Evolutionary conservation across 2,797 vertebrate species (phyloP).

Genomic region (Cephalopachus bancanus): DNA sequence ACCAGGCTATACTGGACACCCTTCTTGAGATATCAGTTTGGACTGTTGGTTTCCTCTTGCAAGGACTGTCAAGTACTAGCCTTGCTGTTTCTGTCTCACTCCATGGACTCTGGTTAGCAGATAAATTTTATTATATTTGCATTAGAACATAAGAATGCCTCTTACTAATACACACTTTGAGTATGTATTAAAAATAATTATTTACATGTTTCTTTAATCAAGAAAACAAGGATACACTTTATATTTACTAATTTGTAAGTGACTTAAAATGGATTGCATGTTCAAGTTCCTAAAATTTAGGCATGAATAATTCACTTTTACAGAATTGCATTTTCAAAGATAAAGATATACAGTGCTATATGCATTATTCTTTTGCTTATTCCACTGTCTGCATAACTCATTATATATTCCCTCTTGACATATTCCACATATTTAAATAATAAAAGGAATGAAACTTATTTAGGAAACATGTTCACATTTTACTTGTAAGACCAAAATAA

Average conservation of each 20-base stretch:
- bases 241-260: neutral
- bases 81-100: neutral
- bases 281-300: conserved; percentile 8
- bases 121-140: neutral
- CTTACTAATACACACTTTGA: neutral
- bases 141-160: neutral
- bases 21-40: neutral
- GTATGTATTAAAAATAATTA: too few species aligned
- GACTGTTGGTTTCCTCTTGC: neutral
- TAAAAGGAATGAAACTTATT: neutral
- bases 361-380: neutral
- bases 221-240: neutral
- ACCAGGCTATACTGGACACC: neutral
- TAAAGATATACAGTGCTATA: neutral
- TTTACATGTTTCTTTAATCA: neutral
- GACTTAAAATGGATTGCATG: neutral
- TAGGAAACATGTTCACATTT: conserved; percentile 56
- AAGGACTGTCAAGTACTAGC: neutral
- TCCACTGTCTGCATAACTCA: neutral
- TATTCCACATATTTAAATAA: neutral
- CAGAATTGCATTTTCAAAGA: neutral
- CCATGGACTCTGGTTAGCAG: neutral
- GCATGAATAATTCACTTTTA: neutral
- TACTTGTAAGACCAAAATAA: conserved; percentile 22
- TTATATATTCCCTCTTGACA: neutral